These are phyloP conservation scores for Tineola bisselliella DNA, from an alignment of 2,888 invertebrate genomes.

Conservation along the genomic window DNA sequence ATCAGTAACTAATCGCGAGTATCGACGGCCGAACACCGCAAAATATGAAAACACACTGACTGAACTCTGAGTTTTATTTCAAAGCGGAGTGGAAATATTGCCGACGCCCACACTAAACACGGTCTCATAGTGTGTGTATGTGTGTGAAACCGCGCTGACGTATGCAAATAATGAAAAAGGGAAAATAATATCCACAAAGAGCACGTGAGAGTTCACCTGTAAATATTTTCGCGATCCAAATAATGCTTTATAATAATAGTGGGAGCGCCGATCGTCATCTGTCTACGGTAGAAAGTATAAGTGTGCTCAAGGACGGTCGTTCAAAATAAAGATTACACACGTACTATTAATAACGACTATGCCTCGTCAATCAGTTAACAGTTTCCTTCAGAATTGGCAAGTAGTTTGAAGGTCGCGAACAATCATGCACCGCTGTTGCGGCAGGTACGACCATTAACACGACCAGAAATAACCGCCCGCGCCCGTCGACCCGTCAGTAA, in stretches of 20 bases:
- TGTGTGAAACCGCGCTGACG: constrained; percentile 26
- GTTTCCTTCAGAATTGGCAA: constrained; percentile 41
- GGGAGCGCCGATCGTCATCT: constrained; percentile 19
- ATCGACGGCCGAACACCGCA: constrained; percentile 37
- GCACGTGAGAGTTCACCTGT: constrained; percentile 49
- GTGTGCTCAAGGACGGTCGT: constrained; percentile 25
- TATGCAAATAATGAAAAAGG: constrained; percentile 31
- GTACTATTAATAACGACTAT: constrained; percentile 34
- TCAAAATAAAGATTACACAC: constrained; percentile 35
- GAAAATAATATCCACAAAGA: constrained; percentile 26
- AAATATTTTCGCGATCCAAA: constrained; percentile 22
- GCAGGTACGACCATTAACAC: constrained; percentile 33
- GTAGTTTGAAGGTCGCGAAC: constrained; percentile 30
- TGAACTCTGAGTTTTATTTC: constrained; percentile 44
- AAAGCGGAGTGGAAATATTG: constrained; percentile 44
- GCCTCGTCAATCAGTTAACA: constrained; percentile 45
- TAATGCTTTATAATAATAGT: not conserved
- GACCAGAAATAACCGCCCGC: constrained; percentile 28
- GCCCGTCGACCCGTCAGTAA: constrained; percentile 15
- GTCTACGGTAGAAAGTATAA: constrained; percentile 20
- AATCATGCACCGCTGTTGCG: constrained; percentile 27
- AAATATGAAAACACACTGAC: constrained; percentile 51
- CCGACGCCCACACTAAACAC: constrained; percentile 35
- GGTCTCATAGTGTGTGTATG: constrained; percentile 16
- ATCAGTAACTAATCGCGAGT: constrained; percentile 13